Conservation (phyloP, 2,797 vertebrate species). For the Parambassis ranga region DNA sequence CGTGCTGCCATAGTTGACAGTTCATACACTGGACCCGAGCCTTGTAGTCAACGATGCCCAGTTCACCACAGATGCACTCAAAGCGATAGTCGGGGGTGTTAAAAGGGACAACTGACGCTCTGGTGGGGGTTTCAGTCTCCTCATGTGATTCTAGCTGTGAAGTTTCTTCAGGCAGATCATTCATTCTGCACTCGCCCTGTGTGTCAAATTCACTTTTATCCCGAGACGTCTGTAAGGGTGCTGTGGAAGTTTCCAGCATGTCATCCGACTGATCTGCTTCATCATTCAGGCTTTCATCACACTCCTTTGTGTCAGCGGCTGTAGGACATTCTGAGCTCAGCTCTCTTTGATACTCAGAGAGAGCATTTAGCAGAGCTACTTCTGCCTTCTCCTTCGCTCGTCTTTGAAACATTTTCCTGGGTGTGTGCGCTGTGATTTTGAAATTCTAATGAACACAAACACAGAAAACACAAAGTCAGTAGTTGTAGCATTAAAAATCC, state of each 20-base stretch:
- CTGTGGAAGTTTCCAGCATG: slow-evolving; percentile 5
- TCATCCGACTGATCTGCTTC: slow-evolving; percentile 21
- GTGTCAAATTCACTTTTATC: slow-evolving; percentile 37
- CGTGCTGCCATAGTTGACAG: slow-evolving; percentile 96
- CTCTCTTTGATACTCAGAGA: slow-evolving; percentile 67
- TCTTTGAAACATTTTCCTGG: slow-evolving; percentile 78
- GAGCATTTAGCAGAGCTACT: slow-evolving; percentile 56
- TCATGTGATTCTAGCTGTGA: not conserved
- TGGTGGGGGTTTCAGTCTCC: slow-evolving; percentile 58
- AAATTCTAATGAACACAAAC: slow-evolving; percentile 47
- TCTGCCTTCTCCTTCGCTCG: slow-evolving; percentile 77
- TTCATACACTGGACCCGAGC: slow-evolving; percentile 95
- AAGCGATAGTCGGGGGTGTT: slow-evolving; percentile 90
- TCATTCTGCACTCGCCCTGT: slow-evolving; percentile 1
- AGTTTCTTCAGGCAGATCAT: not conserved
- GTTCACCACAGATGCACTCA: slow-evolving; percentile 96
- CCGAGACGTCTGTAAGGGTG: slow-evolving; percentile 7
- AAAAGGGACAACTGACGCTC: slow-evolving; percentile 76
- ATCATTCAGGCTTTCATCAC: slow-evolving; percentile 37
- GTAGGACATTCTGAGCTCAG: slow-evolving; percentile 44
- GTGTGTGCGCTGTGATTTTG: slow-evolving; percentile 47
- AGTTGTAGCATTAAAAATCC: not conserved
- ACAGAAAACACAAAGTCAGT: not conserved
- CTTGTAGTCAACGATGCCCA: slow-evolving; percentile 89
- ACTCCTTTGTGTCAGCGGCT: slow-evolving; percentile 50